phyloP scores from a whole-genome alignment of 2,888 invertebrate genomes.

The Brachylomia viminalis region DNA sequence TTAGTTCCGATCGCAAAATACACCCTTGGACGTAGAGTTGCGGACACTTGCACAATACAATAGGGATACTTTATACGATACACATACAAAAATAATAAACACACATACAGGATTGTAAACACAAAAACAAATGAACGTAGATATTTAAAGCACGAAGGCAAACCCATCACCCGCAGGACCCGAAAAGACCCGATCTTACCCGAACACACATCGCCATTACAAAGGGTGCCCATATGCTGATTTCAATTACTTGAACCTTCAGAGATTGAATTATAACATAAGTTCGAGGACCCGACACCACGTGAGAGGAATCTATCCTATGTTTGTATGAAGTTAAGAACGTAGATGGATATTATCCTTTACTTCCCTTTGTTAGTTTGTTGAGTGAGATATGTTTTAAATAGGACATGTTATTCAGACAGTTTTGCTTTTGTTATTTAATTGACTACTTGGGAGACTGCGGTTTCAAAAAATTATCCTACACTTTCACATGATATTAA shows the following conservation, averaged over 20 bases:
- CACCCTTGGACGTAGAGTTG: no score
- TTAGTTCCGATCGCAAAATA: no score
- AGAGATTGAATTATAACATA: constrained; percentile 59
- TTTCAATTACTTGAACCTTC: constrained; percentile 55
- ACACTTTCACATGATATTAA: not conserved
- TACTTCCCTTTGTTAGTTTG: constrained; percentile 26
- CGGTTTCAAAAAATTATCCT: not conserved
- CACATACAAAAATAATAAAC: not conserved
- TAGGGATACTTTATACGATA: not conserved
- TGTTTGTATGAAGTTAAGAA: constrained; percentile 20
- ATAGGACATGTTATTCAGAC: constrained; percentile 20
- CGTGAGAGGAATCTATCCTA: constrained; percentile 26
- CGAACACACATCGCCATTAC: constrained; percentile 46
- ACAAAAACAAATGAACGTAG: not conserved
- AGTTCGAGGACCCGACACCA: constrained; percentile 12
- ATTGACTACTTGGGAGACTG: constrained; percentile 15
- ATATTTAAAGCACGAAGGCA: constrained; percentile 1
- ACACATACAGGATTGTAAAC: not conserved
- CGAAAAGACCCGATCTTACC: constrained; percentile 17
- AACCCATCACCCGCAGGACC: not conserved
- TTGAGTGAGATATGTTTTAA: constrained; percentile 19
- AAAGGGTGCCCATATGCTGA: constrained; percentile 50
- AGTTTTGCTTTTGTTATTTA: constrained; percentile 36
- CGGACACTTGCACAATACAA: no score
- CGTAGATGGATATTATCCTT: constrained; percentile 29